phyloP scores from a whole-genome alignment of 2,113 vertebrate species.

The Salminus brasiliensis region DNA sequence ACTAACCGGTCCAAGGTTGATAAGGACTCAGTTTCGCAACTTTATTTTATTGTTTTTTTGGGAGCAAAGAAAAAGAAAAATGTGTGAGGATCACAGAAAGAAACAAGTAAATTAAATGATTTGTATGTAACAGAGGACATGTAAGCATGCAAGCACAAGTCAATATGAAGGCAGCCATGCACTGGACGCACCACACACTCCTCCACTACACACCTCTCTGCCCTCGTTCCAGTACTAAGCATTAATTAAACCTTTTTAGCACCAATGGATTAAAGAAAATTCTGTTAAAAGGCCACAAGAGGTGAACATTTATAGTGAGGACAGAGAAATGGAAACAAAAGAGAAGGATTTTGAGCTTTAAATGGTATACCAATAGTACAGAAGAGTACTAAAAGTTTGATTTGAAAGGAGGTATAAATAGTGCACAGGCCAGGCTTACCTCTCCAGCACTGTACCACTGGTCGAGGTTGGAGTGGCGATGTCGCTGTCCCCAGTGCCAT shows the following conservation, averaged over 20 bases:
- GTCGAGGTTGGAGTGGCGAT: constrained; percentile 78
- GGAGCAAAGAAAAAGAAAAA: constrained; percentile 82
- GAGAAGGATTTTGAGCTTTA: background rate
- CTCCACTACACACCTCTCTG: constrained; percentile 15
- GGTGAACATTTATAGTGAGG: background rate
- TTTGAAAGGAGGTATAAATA: background rate
- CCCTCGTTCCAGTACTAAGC: background rate
- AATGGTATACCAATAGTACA: background rate
- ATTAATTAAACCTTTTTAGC: background rate
- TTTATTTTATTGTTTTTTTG: constrained; percentile 81
- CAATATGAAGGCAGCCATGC: constrained; percentile 74
- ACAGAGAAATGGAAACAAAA: background rate
- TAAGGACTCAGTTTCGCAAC: constrained; percentile 99
- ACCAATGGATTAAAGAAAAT: background rate
- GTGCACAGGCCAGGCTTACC: constrained; percentile 72
- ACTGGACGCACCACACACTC: constrained; percentile 59
- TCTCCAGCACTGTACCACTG: constrained; percentile 91
- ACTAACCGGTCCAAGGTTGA: constrained; percentile 99
- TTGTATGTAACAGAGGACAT: constrained; percentile 75
- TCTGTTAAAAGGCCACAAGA: constrained; percentile 15
- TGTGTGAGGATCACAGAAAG: constrained; percentile 91
- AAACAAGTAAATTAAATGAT: constrained; percentile 82
- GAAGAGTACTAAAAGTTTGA: background rate
- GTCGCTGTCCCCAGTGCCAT: constrained; percentile 85
- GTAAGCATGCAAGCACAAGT: constrained; percentile 75